Conservation (phyloP, 1,140 invertebrate genomes). For the Centruroides sculpturatus region DNA sequence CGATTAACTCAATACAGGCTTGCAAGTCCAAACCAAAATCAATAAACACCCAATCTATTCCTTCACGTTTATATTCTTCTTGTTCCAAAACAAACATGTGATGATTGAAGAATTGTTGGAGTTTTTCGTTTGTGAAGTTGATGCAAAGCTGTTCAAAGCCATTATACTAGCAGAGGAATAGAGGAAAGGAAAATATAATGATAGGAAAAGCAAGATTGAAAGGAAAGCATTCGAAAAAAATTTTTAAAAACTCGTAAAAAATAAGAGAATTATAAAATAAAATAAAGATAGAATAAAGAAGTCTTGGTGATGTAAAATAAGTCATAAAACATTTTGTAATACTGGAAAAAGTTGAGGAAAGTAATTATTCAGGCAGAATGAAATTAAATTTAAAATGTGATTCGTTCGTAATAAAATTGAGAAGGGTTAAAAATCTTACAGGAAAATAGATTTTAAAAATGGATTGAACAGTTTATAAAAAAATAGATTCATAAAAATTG, state of each 20-base stretch:
- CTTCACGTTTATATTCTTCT: constrained; percentile 40
- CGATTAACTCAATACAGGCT: constrained; percentile 95
- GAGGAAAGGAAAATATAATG: background rate
- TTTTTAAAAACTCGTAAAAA: too few species aligned
- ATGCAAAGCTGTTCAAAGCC: constrained; percentile 61
- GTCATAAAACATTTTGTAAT: too few species aligned
- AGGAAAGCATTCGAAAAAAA: background rate
- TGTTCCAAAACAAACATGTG: constrained; percentile 45
- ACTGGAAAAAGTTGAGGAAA: too few species aligned
- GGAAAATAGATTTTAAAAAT: too few species aligned
- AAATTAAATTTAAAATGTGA: too few species aligned
- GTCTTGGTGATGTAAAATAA: too few species aligned
- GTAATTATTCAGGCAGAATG: too few species aligned
- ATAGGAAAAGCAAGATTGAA: background rate
- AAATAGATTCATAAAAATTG: background rate
- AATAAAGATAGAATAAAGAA: too few species aligned
- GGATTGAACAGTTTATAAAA: too few species aligned
- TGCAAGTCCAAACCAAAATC: constrained; percentile 43
- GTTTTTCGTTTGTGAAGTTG: constrained; percentile 53
- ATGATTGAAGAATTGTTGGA: constrained; percentile 50
- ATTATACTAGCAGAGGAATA: constrained; percentile 28
- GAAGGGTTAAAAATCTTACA: too few species aligned
- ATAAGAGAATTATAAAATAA: too few species aligned
- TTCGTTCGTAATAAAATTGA: too few species aligned
- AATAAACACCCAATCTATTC: constrained; percentile 42